Conservation (phyloP, 2,888 invertebrate genomes). For the Cecidostiba fungosa region DNA sequence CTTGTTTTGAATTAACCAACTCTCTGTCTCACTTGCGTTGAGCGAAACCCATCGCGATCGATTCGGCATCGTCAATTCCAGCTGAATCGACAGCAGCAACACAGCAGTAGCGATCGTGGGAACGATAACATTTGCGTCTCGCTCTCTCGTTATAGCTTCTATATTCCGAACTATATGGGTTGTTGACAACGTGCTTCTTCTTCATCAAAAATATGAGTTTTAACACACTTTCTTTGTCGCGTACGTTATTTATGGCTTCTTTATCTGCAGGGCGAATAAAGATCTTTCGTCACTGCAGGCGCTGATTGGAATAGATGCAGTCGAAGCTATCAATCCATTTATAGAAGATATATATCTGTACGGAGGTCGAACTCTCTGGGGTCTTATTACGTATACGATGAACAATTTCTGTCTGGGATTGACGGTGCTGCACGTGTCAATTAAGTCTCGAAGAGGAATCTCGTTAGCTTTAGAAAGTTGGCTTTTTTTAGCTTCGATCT, state of each 20-base stretch:
- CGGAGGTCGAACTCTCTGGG: background rate
- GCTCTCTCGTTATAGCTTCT: background rate
- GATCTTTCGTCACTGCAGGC: background rate
- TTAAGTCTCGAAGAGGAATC: background rate
- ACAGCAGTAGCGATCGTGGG: background rate
- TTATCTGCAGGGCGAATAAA: background rate
- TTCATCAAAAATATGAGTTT: background rate
- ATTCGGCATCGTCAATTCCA: slow-evolving; percentile 26
- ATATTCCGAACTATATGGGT: background rate
- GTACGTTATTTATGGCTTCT: background rate
- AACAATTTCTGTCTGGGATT: background rate
- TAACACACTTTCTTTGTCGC: background rate
- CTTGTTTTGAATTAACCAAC: slow-evolving; percentile 21
- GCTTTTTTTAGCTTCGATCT: background rate
- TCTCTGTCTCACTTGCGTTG: background rate
- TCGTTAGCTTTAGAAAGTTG: background rate
- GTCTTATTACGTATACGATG: background rate
- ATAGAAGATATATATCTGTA: background rate
- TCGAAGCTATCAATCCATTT: background rate
- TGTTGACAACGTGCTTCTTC: background rate
- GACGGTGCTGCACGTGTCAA: background rate
- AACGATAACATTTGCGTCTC: background rate
- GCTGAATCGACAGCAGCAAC: slow-evolving; percentile 11
- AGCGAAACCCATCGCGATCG: slow-evolving; percentile 5
- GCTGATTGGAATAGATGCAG: background rate